A percentile compares a stretch with the other conserved stretches of the same genome.
Conservation (phyloP, 53 echinoderm and acorn worm species). For the Astropecten irregularis region DNA sequence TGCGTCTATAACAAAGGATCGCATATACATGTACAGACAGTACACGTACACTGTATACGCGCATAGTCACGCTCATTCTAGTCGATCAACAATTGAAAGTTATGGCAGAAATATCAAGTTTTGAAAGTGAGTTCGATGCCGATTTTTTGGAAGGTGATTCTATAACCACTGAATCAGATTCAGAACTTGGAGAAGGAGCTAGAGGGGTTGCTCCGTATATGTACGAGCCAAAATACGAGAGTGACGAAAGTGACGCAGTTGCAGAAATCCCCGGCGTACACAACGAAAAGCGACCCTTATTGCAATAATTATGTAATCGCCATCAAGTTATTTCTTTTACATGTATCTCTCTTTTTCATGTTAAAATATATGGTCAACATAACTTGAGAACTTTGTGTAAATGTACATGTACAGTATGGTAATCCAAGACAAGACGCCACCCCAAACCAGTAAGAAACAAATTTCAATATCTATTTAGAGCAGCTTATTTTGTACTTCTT, state of each 20-base stretch:
- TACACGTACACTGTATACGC: not conserved
- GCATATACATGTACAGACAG: not conserved
- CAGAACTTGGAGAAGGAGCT: not conserved
- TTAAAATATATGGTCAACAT: too few relatives aligned
- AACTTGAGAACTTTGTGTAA: too few relatives aligned
- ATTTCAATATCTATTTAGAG: not conserved
- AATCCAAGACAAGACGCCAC: constrained; percentile 12
- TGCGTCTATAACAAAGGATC: not conserved
- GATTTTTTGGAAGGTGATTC: not conserved
- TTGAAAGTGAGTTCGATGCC: not conserved
- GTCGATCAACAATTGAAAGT: not conserved
- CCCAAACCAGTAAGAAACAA: constrained; percentile 11
- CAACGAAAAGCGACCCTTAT: not conserved
- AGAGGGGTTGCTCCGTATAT: not conserved
- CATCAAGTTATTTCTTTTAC: too few relatives aligned
- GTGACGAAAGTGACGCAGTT: not conserved
- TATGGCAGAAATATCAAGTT: not conserved
- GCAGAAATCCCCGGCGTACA: constrained; percentile 1
- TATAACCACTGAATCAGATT: not conserved
- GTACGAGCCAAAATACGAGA: not conserved
- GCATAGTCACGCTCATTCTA: too few relatives aligned
- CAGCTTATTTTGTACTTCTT: not conserved
- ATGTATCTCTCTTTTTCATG: too few relatives aligned
- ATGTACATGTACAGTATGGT: constrained; percentile 10
- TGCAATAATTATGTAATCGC: not conserved